phyloP scores from a whole-genome alignment of 1,140 invertebrate genomes.

The Galleria mellonella region DNA sequence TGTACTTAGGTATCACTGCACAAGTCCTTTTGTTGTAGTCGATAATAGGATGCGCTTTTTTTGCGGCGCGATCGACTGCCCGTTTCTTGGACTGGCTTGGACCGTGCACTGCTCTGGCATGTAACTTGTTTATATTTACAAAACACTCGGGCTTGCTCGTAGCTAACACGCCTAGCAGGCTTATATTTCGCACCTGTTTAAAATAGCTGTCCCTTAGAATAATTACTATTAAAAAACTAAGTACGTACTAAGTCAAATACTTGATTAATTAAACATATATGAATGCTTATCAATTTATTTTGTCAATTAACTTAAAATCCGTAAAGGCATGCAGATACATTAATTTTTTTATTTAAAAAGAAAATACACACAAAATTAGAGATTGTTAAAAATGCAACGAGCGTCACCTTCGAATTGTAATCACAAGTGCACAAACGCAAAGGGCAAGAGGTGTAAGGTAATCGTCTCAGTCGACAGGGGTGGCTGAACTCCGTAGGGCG shows the following conservation, averaged over 20 bases:
- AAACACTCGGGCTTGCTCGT: neutral
- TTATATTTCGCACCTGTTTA: neutral
- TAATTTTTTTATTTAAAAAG: too few relatives aligned
- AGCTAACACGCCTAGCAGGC: slow-evolving; percentile 6
- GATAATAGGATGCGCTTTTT: slow-evolving; percentile 74
- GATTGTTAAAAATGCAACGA: slow-evolving; percentile 6
- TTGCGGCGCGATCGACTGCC: slow-evolving; percentile 59
- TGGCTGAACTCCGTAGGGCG: slow-evolving; percentile 66
- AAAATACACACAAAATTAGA: too few relatives aligned
- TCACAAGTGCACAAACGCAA: slow-evolving; percentile 42
- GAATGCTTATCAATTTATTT: too few relatives aligned
- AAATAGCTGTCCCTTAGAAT: too few relatives aligned
- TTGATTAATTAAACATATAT: too few relatives aligned
- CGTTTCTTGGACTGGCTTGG: slow-evolving; percentile 27
- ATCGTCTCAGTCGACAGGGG: slow-evolving; percentile 50
- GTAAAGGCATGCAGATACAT: too few relatives aligned
- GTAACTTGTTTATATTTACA: slow-evolving; percentile 42
- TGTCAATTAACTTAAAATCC: too few relatives aligned
- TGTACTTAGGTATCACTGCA: slow-evolving; percentile 73
- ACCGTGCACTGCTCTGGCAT: slow-evolving; percentile 17
- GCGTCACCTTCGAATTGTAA: slow-evolving; percentile 36
- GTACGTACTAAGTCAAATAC: too few relatives aligned
- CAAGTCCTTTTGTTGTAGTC: slow-evolving; percentile 72
- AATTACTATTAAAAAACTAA: too few relatives aligned
- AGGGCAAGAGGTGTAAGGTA: slow-evolving; percentile 58